phyloP scores from a whole-genome alignment of 2,888 invertebrate species.

The Trichacis sp. region DNA sequence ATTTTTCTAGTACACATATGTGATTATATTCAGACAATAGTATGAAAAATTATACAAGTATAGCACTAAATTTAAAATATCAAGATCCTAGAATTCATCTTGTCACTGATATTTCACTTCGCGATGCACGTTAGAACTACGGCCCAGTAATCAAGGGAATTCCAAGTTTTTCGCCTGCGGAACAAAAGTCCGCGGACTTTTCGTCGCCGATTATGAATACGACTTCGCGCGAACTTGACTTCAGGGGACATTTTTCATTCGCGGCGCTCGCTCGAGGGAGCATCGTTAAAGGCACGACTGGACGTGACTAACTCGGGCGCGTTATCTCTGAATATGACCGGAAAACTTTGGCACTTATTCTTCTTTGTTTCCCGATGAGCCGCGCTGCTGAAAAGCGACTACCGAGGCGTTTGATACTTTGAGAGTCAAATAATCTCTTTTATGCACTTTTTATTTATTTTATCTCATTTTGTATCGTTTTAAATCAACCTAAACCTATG shows the following conservation, averaged over 20 bases:
- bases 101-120: slow-evolving; percentile 26
- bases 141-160: slow-evolving; percentile 34
- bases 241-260: slow-evolving; percentile 32
- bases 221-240: slow-evolving; percentile 35
- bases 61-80: too few species aligned
- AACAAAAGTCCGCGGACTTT: slow-evolving; percentile 23
- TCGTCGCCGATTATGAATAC: slow-evolving; percentile 41
- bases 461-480: too few species aligned
- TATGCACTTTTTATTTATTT: slow-evolving; percentile 28
- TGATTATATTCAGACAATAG: too few species aligned
- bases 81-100: too few species aligned
- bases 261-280: slow-evolving; percentile 10
- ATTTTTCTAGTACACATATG: too few species aligned
- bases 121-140: slow-evolving; percentile 25
- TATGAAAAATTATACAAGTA: too few species aligned
- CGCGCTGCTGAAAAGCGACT: slow-evolving; percentile 28
- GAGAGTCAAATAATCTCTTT: slow-evolving; percentile 34
- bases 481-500: too few species aligned
- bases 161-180: slow-evolving; percentile 17
- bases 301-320: slow-evolving; percentile 39
- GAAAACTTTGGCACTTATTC: slow-evolving; percentile 37
- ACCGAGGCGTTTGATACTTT: slow-evolving; percentile 27
- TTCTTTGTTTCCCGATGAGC: slow-evolving; percentile 36
- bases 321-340: slow-evolving; percentile 39
- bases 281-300: slow-evolving; percentile 35